Percentiles rank a stretch among this genome's conserved stretches.
These are phyloP conservation scores for Amphiura filiformis DNA, from an alignment of 35 echinoderm and acorn worm genomes.

Conservation along the genomic window DNA sequence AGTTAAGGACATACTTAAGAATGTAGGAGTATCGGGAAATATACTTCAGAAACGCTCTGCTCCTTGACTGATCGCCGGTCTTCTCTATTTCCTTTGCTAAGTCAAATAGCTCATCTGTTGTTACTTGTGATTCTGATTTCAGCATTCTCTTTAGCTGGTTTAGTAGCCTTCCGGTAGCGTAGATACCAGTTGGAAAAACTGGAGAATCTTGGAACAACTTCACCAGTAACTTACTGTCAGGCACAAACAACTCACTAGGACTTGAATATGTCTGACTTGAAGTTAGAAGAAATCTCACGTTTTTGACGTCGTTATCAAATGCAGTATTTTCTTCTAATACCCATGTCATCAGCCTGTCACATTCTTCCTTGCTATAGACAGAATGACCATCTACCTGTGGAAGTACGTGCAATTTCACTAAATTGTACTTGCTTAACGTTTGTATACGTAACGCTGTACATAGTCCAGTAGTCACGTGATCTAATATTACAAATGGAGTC, in stretches of 20 bases:
- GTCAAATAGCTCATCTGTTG: neutral
- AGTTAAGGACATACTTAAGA: no score
- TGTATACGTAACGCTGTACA: neutral
- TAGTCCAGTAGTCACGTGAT: neutral
- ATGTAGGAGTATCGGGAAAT: no score
- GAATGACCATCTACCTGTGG: neutral
- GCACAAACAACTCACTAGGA: neutral
- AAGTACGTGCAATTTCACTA: neutral
- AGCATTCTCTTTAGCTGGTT: neutral
- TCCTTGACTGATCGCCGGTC: no score
- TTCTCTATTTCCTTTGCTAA: neutral
- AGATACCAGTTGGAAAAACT: neutral
- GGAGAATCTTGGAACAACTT: neutral
- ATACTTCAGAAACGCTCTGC: no score
- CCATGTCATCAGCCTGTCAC: conserved; percentile 9
- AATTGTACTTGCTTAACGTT: neutral
- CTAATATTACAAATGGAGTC: neutral
- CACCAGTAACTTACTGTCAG: neutral
- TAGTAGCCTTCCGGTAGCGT: conserved; percentile 7
- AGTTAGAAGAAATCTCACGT: conserved; percentile 10
- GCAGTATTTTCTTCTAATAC: neutral
- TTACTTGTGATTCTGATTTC: neutral
- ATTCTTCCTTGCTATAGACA: neutral
- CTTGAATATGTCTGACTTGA: no score
- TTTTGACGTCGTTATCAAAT: neutral